Base-by-base conservation (phyloP, 2,797 vertebrate species). In the Sternarchorhynchus goeldii region DNA sequence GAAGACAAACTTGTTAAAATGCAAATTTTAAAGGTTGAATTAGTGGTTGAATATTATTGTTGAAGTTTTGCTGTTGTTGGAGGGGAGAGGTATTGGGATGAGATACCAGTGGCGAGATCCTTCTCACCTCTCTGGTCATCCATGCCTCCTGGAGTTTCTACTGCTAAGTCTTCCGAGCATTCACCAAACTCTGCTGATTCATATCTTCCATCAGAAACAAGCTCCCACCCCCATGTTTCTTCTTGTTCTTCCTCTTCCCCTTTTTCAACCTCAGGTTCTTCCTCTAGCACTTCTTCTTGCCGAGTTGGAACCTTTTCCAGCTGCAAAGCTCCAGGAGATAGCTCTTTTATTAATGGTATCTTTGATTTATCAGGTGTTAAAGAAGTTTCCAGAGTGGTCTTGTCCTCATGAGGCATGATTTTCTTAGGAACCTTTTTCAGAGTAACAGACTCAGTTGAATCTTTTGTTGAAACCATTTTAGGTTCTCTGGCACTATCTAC, bases 101-200 rank as follows among this genome's bases (percentile, higher is more conserved):
- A 89, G 56, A 72, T 86, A 71, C 81, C 87, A 34, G 16, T 82
- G 85, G 88, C 88, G 83, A 87, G 81, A 86, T 85, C 72, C 84
- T 67, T 86, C 94, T 97, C 95, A 97, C 95, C 95, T 96, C 90
- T 90, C 90, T 91, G 95, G 82, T 85, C 80, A 31, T 81, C 89
- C 83, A 93, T 90, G 7, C 60, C 79, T 81, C 89, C 92, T 81
- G 95, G 94, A 86, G 92, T 92, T 83, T 96, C 92, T 84, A 93
- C 0, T 20, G 85, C 87, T 64, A 90, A 92, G 36, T 82, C 83
- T 50, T 90, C 79, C 67, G 70, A 81, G 84, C 87, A 87, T 66
- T 86, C 87, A 89, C 92, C 89, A 90, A 87, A 93, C 59, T 90
- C 92, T 32, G 93, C 92, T 0, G 6, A 71, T 81, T 81, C 66